These are phyloP conservation scores for Maylandia zebra DNA, from an alignment of 2,113 vertebrate genomes.

Conservation along the genomic window DNA sequence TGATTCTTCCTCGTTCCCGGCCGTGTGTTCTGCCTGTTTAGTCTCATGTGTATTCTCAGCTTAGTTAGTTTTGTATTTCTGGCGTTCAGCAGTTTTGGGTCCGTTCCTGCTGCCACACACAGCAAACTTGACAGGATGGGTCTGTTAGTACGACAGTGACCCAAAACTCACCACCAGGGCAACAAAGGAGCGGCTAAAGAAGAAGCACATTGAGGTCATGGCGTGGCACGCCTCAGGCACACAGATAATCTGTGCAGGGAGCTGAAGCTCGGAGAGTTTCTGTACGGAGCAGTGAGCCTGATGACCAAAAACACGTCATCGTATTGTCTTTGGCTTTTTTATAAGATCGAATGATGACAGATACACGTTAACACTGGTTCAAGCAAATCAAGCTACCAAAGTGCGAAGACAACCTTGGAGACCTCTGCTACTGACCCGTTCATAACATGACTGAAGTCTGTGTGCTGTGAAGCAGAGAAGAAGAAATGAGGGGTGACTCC, in stretches of 20 bases:
- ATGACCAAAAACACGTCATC: neutral
- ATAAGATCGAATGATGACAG: neutral
- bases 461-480: neutral
- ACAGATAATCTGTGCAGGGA: neutral
- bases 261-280: neutral
- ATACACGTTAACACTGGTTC: neutral
- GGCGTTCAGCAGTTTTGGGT: neutral
- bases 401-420: neutral
- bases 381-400: neutral
- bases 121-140: neutral
- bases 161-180: neutral
- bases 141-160: neutral
- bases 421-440: neutral
- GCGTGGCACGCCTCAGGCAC: neutral
- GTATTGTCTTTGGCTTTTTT: neutral
- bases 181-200: neutral
- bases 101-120: neutral
- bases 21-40: neutral
- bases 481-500: neutral
- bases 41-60: neutral
- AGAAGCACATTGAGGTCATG: neutral
- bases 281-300: neutral
- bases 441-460: neutral
- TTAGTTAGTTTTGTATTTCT: neutral
- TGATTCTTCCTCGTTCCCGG: neutral